These are phyloP conservation scores for Ianthella basta DNA, from an alignment of 37 sponge, comb jelly and placozoan species.

Conservation along the genomic window DNA sequence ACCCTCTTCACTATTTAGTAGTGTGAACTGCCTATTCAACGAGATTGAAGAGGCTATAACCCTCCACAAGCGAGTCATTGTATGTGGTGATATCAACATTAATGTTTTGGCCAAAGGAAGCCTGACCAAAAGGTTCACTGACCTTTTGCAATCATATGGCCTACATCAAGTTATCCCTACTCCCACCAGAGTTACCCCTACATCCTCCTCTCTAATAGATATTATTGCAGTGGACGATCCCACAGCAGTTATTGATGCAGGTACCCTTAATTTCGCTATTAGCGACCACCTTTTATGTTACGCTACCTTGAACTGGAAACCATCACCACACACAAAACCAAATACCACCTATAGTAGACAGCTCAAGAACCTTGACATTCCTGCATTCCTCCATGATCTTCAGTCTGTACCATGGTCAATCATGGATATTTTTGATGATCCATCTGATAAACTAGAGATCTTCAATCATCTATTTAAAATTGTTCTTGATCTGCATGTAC, in stretches of 20 bases:
- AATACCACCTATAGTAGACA: background rate
- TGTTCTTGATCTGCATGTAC: constrained; percentile 13
- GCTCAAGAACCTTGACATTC: background rate
- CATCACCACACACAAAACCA: background rate
- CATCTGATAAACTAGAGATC: background rate
- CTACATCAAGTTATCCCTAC: constrained; percentile 15
- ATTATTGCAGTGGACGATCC: background rate
- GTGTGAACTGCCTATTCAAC: too few relatives aligned
- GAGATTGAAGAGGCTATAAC: too few relatives aligned
- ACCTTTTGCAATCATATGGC: too few relatives aligned
- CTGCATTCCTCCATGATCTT: background rate
- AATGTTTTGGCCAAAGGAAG: too few relatives aligned
- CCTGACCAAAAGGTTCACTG: too few relatives aligned
- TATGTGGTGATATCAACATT: too few relatives aligned
- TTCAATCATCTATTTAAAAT: constrained; percentile 8
- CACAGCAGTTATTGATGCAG: background rate
- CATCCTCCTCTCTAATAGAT: constrained; percentile 15
- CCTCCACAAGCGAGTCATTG: too few relatives aligned
- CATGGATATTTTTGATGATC: constrained; percentile 12
- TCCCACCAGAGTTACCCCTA: constrained; percentile 12
- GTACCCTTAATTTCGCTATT: constrained; percentile 11
- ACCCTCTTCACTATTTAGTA: too few relatives aligned
- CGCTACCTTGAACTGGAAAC: constrained; percentile 13
- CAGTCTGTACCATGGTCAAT: constrained; percentile 4
- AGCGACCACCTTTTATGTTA: constrained; percentile 15